Conservation (phyloP, 1,140 invertebrate genomes). For the Brachionus rotundiformis region DNA sequence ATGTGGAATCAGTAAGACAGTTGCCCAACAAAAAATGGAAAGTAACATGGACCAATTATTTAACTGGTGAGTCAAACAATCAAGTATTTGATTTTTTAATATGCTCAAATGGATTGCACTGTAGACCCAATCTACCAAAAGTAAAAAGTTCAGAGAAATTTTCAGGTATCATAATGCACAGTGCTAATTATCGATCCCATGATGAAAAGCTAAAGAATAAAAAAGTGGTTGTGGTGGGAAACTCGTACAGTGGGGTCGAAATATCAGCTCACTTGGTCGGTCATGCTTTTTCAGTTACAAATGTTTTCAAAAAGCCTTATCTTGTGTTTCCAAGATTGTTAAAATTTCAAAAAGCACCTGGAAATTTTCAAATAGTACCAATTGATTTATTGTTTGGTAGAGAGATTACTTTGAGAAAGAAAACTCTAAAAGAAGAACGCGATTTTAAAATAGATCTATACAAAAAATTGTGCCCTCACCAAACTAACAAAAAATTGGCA, state of each 20-base stretch:
- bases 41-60: not conserved
- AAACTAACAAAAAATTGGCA: not conserved
- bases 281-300: not conserved
- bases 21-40: slow-evolving; percentile 2
- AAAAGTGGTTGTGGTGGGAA: slow-evolving; percentile 16
- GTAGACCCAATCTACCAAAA: not conserved
- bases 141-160: not conserved
- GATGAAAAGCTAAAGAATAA: slow-evolving; percentile 20
- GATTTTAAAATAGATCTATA: not conserved
- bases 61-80: not conserved
- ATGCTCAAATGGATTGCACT: not conserved
- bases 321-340: not conserved
- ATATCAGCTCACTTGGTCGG: slow-evolving; percentile 15
- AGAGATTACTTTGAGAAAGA: not conserved
- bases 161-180: slow-evolving; percentile 13
- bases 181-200: not conserved
- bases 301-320: not conserved
- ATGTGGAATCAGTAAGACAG: not conserved
- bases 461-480: not conserved
- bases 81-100: slow-evolving; percentile 47
- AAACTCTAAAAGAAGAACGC: not conserved
- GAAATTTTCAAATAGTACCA: slow-evolving; percentile 4
- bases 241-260: slow-evolving; percentile 19
- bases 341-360: not conserved
- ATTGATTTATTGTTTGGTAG: slow-evolving; percentile 24